These are phyloP conservation scores for Tachycineta bicolor DNA, from an alignment of 2,113 vertebrate species.

Conservation along the genomic window DNA sequence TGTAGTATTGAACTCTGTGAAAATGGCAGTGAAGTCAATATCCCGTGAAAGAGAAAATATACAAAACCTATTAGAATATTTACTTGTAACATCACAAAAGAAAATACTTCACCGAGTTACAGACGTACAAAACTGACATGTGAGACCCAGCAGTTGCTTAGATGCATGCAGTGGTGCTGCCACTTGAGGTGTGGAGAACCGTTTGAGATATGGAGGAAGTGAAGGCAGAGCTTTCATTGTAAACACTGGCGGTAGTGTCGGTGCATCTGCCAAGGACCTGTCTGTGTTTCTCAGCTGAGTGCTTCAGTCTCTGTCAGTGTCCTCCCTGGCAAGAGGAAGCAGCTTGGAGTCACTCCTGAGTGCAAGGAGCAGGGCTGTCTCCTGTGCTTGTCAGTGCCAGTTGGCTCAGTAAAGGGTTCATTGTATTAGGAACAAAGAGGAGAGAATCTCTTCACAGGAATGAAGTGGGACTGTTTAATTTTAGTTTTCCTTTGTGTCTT, in stretches of 20 bases:
- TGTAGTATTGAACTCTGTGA: background rate
- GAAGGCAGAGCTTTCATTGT: background rate
- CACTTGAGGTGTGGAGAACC: background rate
- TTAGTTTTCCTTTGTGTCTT: background rate
- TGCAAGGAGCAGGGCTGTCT: background rate
- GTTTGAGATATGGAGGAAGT: background rate
- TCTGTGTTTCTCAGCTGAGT: background rate
- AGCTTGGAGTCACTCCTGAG: background rate
- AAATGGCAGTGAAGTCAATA: background rate
- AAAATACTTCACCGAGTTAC: background rate
- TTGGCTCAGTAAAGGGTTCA: background rate
- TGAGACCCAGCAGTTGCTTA: background rate
- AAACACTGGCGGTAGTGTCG: fast-evolving
- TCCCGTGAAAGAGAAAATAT: background rate
- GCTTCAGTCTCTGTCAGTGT: background rate
- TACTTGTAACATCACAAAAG: background rate
- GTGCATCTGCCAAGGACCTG: background rate
- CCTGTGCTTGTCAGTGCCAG: background rate
- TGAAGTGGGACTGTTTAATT: background rate
- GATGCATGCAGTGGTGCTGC: background rate
- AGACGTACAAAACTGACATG: background rate
- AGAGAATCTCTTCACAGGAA: background rate
- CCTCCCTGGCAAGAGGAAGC: background rate
- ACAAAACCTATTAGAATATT: background rate
- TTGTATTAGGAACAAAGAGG: background rate